phyloP scores from a whole-genome alignment of 1,140 invertebrate genomes.

The Zaprionus lachaisei region DNA sequence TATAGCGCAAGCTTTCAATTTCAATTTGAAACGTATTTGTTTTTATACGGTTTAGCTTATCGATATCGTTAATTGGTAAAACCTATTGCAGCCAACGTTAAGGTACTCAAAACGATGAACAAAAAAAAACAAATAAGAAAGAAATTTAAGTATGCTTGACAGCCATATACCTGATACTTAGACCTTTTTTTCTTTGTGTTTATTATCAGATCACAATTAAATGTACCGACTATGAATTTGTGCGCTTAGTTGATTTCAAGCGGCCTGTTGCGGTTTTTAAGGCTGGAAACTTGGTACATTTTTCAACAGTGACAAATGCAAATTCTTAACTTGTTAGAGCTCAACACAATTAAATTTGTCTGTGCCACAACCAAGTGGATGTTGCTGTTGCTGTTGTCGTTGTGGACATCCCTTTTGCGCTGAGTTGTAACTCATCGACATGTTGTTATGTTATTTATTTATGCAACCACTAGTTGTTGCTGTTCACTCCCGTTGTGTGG shows the following conservation, averaged over 20 bases:
- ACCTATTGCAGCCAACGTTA: neutral
- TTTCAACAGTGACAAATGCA: conserved; percentile 43
- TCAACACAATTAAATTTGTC: conserved; percentile 72
- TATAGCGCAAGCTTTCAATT: conserved; percentile 60
- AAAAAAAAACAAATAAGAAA: no score
- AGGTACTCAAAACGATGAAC: neutral
- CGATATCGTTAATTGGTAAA: conserved; percentile 35
- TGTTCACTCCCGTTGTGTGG: conserved; percentile 21
- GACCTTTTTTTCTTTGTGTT: no score
- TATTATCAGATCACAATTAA: no score
- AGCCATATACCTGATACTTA: no score
- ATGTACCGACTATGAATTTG: conserved; percentile 44
- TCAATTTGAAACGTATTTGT: conserved; percentile 63
- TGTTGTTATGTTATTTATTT: conserved; percentile 68
- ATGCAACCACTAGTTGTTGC: conserved; percentile 57
- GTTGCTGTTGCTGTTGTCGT: conserved; percentile 44
- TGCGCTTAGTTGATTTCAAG: conserved; percentile 55
- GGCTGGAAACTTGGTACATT: conserved; percentile 27
- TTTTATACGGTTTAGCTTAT: conserved; percentile 72
- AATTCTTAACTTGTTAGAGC: conserved; percentile 58
- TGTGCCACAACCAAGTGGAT: conserved; percentile 14
- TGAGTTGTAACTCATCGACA: conserved; percentile 38
- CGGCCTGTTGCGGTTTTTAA: conserved; percentile 20
- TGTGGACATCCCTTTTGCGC: neutral
- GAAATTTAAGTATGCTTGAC: no score